Evolutionary conservation across 2,888 invertebrate genomes (phyloP).

Genomic region (Tricholauxania praeusta): DNA sequence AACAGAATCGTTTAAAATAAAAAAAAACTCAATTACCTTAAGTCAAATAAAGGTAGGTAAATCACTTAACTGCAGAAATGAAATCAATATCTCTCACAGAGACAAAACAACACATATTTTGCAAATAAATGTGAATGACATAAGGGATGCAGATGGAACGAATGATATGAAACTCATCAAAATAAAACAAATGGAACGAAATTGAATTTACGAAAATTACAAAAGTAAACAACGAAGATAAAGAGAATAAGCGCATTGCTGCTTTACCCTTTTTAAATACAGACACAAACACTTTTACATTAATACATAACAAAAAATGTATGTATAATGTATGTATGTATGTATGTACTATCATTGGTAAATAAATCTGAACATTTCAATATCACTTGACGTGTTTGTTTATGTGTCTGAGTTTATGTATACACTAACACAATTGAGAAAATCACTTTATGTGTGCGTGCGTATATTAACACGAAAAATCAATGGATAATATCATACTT

Average conservation of each 20-base stretch:
- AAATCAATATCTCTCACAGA: no score
- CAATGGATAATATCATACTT: neutral
- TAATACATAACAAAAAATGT: neutral
- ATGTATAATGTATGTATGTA: neutral
- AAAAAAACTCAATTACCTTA: no score
- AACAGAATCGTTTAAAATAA: no score
- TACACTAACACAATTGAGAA: neutral
- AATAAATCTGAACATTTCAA: slow-evolving; percentile 7
- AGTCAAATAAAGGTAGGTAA: no score
- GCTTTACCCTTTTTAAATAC: neutral
- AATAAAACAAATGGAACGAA: slow-evolving; percentile 4
- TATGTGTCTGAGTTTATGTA: neutral
- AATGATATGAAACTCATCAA: neutral
- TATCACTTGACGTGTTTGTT: neutral
- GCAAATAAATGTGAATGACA: neutral
- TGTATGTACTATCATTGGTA: neutral
- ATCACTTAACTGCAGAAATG: no score
- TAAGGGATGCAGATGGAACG: neutral
- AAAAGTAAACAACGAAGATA: neutral
- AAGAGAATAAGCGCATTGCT: neutral
- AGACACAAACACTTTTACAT: neutral
- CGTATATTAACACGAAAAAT: slow-evolving; percentile 5
- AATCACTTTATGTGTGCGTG: slow-evolving; percentile 19
- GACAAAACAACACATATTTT: no score
- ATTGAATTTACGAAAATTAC: neutral